These are phyloP conservation scores for Habrosyne pyritoides DNA, from an alignment of 2,888 invertebrate genomes.

Conservation along the genomic window DNA sequence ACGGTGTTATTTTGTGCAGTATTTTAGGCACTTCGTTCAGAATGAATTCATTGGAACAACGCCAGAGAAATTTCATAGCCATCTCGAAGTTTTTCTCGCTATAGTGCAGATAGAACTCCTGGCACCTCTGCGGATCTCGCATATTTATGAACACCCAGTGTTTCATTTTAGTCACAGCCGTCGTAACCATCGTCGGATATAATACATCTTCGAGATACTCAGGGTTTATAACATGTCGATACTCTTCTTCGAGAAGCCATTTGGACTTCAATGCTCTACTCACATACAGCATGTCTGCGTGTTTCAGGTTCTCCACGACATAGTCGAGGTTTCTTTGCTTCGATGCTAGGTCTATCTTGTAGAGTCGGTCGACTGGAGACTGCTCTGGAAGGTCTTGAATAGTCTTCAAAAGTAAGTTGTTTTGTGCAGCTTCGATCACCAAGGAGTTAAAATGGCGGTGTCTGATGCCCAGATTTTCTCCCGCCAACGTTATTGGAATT, in stretches of 20 bases:
- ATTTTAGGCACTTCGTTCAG: slow-evolving; percentile 37
- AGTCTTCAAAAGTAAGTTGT: slow-evolving; percentile 20
- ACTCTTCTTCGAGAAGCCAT: slow-evolving; percentile 51
- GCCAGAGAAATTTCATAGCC: slow-evolving; percentile 51
- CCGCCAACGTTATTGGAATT: slow-evolving; percentile 44
- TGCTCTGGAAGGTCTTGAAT: slow-evolving; percentile 38
- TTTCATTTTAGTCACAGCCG: slow-evolving; percentile 45
- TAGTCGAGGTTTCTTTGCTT: slow-evolving; percentile 50
- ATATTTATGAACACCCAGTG: slow-evolving; percentile 3
- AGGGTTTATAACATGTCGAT: slow-evolving; percentile 53
- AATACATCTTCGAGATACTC: slow-evolving; percentile 51
- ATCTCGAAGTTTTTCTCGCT: slow-evolving; percentile 35
- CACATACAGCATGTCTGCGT: slow-evolving; percentile 63
- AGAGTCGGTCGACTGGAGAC: slow-evolving; percentile 54
- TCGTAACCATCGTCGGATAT: slow-evolving; percentile 57
- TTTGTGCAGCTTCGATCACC: slow-evolving; percentile 35
- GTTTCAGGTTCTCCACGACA: slow-evolving; percentile 54
- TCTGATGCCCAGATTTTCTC: slow-evolving; percentile 50
- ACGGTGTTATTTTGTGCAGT: slow-evolving; percentile 46
- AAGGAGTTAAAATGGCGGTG: slow-evolving; percentile 49
- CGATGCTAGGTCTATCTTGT: slow-evolving; percentile 63
- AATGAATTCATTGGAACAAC: slow-evolving; percentile 50
- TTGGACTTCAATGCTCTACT: slow-evolving; percentile 56
- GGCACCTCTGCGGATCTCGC: slow-evolving; percentile 40
- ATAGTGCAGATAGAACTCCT: slow-evolving; percentile 58